Conservation (phyloP, 2,888 invertebrate species). For the Taphrorychus bicolor region DNA sequence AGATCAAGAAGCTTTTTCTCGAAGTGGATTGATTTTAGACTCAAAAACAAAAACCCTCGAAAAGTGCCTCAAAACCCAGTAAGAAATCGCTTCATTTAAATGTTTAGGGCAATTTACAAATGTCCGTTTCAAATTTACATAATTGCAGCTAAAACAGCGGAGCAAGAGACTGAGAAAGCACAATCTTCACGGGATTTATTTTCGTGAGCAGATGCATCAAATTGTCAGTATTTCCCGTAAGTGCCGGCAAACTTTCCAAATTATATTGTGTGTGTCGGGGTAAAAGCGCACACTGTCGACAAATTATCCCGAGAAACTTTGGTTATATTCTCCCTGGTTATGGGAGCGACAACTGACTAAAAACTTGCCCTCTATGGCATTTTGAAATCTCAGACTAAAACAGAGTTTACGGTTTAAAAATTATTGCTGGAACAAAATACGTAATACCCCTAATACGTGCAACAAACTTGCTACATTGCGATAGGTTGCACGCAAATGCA, state of each 20-base stretch:
- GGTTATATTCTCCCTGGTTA: conserved; percentile 27
- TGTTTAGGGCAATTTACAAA: background rate
- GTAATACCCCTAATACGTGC: background rate
- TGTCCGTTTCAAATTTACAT: conserved; percentile 6
- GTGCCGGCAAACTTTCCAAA: conserved; percentile 19
- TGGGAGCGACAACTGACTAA: conserved; percentile 26
- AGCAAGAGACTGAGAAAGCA: background rate
- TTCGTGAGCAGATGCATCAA: conserved; percentile 20
- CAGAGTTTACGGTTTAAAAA: background rate
- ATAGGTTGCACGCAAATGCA: conserved; percentile 14
- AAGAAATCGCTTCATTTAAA: background rate
- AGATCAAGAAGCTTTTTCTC: too few species aligned
- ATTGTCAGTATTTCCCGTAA: conserved; percentile 25
- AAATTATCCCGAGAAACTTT: conserved; percentile 28
- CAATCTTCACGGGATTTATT: conserved; percentile 6
- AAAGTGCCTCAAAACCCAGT: too few species aligned
- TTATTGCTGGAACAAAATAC: background rate
- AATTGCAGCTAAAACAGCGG: background rate
- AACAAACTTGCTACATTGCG: background rate
- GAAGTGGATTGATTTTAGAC: too few species aligned
- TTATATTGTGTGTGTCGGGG: conserved; percentile 16
- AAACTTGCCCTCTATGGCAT: conserved; percentile 14
- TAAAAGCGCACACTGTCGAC: conserved; percentile 26
- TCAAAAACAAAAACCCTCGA: too few species aligned
- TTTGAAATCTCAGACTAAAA: background rate